Percentiles rank a stretch among this genome's conserved stretches.
phyloP scores from a whole-genome alignment of 2,888 invertebrate species.

The Diplazon laetatorius region DNA sequence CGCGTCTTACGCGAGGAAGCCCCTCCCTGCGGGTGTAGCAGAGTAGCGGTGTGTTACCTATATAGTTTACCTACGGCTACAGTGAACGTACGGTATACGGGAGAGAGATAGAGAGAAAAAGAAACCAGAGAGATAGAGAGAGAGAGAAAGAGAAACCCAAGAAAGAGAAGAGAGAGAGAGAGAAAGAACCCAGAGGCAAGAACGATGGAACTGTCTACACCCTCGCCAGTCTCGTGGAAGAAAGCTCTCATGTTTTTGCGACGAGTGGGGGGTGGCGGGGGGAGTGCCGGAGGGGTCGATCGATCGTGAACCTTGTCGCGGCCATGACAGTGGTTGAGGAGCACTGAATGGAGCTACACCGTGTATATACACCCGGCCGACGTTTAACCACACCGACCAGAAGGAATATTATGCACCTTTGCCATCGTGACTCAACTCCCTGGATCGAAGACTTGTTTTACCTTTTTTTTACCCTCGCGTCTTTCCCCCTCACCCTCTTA shows the following conservation, averaged over 20 bases:
- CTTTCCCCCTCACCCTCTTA: background rate
- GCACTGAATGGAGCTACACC: conserved; percentile 15
- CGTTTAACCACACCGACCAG: conserved; percentile 15
- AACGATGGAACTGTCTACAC: conserved; percentile 18
- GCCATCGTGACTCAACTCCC: conserved; percentile 52
- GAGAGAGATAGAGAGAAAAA: too few species aligned
- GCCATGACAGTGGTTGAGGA: conserved; percentile 62
- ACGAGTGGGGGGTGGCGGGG: conserved; percentile 20
- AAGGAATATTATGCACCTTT: conserved; percentile 47
- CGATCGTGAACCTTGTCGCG: conserved; percentile 61
- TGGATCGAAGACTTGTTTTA: conserved; percentile 36
- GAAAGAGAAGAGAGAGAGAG: too few species aligned
- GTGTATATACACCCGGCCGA: conserved; percentile 1
- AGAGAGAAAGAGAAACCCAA: background rate
- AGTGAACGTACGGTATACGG: conserved; percentile 17
- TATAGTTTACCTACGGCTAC: background rate
- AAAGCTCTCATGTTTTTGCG: conserved; percentile 46
- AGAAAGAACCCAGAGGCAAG: conserved; percentile 19
- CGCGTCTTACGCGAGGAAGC: conserved; percentile 56
- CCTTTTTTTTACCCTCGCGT: conserved; percentile 13
- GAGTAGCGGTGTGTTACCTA: background rate
- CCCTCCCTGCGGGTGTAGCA: conserved; percentile 7
- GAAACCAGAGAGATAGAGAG: too few species aligned
- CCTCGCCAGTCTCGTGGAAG: conserved; percentile 37
- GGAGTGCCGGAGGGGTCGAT: conserved; percentile 37